Conservation (phyloP, 2,113 vertebrate genomes). For the Acrocephalus arundinaceus region DNA sequence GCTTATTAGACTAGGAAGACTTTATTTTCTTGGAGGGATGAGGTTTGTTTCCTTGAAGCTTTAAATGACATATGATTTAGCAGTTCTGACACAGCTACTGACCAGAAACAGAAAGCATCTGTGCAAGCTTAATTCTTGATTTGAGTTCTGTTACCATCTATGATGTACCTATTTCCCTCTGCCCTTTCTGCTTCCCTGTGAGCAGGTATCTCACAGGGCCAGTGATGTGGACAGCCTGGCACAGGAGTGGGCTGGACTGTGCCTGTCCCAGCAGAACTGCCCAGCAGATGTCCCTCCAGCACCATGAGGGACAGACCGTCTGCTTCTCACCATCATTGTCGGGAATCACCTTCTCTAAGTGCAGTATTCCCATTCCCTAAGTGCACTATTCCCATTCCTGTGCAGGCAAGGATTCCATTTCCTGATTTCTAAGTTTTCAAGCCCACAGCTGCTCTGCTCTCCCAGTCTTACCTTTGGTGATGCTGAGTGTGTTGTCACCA, state of each 20-base stretch:
- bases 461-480: constrained; percentile 90
- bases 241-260: background rate
- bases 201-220: background rate
- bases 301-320: rapidly evolving
- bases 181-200: background rate
- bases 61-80: background rate
- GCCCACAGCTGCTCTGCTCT: background rate
- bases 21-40: background rate
- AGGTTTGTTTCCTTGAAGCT: background rate
- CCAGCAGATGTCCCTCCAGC: background rate
- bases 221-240: background rate
- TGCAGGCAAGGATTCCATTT: background rate
- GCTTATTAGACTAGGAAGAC: background rate
- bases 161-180: background rate
- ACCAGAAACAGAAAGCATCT: background rate
- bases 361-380: background rate
- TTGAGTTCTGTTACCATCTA: background rate
- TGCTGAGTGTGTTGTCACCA: constrained; percentile 99
- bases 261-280: background rate
- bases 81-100: background rate
- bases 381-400: background rate
- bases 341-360: background rate
- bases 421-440: background rate
- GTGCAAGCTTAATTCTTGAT: background rate
- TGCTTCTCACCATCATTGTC: rapidly evolving